Evolutionary conservation across 2,888 invertebrate species (phyloP).

Genomic region (Latheticus oryzae): DNA sequence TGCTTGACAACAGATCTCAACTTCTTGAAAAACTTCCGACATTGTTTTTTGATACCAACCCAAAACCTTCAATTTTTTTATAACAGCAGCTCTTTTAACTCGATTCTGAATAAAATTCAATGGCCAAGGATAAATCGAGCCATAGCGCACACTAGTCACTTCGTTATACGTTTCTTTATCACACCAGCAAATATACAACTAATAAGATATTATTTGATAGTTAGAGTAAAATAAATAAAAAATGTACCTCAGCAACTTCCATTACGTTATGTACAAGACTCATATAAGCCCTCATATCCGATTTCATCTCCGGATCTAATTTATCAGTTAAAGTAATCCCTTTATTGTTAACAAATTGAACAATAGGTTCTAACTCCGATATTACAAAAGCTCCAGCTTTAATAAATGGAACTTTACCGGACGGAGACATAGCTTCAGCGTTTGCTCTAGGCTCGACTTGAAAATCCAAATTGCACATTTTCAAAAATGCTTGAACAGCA

Average conservation of each 20-base stretch:
- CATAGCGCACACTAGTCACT: constrained; percentile 86
- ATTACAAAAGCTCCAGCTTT: constrained; percentile 90
- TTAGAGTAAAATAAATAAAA: neutral
- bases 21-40: constrained; percentile 81
- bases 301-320: constrained; percentile 80
- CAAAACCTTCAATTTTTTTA: constrained; percentile 79
- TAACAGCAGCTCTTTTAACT: constrained; percentile 77
- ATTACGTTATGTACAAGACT: constrained; percentile 89
- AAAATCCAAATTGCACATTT: constrained; percentile 91
- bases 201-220: constrained; percentile 47
- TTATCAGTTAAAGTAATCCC: constrained; percentile 80
- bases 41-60: constrained; percentile 86
- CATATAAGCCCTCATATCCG: constrained; percentile 95
- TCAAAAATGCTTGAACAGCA: constrained; percentile 91
- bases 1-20: constrained; percentile 88
- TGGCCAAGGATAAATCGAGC: constrained; percentile 95
- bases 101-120: constrained; percentile 84
- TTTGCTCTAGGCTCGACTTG: constrained; percentile 86
- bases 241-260: constrained; percentile 85
- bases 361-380: constrained; percentile 92
- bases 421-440: constrained; percentile 97
- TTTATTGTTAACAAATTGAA: constrained; percentile 88
- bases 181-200: constrained; percentile 90
- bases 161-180: constrained; percentile 82
- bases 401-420: constrained; percentile 92